These are phyloP conservation scores for Prosopocoilus inquinatus DNA, from an alignment of 2,888 invertebrate species.

Conservation along the genomic window DNA sequence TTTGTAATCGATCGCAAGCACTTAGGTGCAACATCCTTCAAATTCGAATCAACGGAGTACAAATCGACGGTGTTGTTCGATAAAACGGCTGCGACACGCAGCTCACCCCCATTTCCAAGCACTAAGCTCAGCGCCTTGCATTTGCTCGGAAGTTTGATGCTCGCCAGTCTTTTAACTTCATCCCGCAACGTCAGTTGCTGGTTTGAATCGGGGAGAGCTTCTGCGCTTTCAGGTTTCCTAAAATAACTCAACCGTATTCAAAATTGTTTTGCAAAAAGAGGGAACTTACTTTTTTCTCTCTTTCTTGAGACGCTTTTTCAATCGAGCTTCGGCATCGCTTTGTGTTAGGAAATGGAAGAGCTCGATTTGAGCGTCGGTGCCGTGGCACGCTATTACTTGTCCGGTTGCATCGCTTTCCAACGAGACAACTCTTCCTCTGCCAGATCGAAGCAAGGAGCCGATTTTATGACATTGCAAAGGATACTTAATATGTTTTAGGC, in stretches of 20 bases:
- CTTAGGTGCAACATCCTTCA: slow-evolving; percentile 55
- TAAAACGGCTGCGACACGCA: slow-evolving; percentile 65
- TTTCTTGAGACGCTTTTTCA: slow-evolving; percentile 78
- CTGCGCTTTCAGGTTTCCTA: slow-evolving; percentile 37
- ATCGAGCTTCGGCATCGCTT: slow-evolving; percentile 68
- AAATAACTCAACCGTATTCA: slow-evolving; percentile 12
- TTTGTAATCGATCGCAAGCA: slow-evolving; percentile 64
- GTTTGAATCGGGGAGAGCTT: slow-evolving; percentile 36
- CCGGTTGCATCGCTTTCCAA: slow-evolving; percentile 71
- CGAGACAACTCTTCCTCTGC: slow-evolving; percentile 76
- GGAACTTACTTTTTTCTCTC: slow-evolving; percentile 58
- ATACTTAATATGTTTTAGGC: slow-evolving; percentile 49
- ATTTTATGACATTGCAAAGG: slow-evolving; percentile 73
- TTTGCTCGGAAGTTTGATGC: slow-evolving; percentile 64
- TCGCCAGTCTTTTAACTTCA: slow-evolving; percentile 67
- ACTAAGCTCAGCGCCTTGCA: slow-evolving; percentile 61
- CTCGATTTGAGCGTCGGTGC: slow-evolving; percentile 78
- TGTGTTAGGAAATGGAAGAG: slow-evolving; percentile 77
- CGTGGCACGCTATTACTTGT: slow-evolving; percentile 76
- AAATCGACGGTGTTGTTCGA: slow-evolving; percentile 76
- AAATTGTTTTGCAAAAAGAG: slow-evolving; percentile 3
- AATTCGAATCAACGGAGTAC: slow-evolving; percentile 58
- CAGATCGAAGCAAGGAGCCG: slow-evolving; percentile 76
- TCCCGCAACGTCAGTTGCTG: slow-evolving; percentile 62
- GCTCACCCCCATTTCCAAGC: slow-evolving; percentile 68